Conservation (phyloP, 2,113 vertebrate genomes). For the Picathartes gymnocephalus region DNA sequence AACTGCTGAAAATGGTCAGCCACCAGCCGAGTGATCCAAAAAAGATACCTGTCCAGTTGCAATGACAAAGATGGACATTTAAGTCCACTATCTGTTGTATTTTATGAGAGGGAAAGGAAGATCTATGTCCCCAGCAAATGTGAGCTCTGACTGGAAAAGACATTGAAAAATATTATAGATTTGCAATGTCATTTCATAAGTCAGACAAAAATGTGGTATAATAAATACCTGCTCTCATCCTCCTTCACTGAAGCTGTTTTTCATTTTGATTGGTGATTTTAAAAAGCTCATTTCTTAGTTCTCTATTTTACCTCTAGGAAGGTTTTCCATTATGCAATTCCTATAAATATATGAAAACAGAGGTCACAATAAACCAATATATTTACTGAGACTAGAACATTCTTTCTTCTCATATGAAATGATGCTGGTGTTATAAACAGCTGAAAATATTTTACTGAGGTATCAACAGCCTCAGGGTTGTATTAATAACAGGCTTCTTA, state of each 20-base stretch:
- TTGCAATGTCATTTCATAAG: not conserved
- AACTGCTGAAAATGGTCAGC: not conserved
- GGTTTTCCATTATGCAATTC: not conserved
- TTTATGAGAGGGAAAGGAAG: not conserved
- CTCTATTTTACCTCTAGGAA: conserved; percentile 21
- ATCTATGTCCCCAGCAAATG: not conserved
- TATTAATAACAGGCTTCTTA: conserved; percentile 36
- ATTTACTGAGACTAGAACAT: not conserved
- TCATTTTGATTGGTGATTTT: conserved; percentile 50
- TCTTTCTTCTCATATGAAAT: conserved; percentile 9
- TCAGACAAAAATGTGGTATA: not conserved
- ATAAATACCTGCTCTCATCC: conserved; percentile 16
- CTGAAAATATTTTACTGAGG: not conserved
- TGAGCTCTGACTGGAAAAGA: not conserved
- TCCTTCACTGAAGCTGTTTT: conserved; percentile 21
- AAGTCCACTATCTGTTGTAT: not conserved
- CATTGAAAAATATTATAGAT: not conserved
- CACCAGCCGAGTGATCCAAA: not conserved
- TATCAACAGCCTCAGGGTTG: not conserved
- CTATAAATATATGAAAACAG: conserved; percentile 9
- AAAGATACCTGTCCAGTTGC: not conserved
- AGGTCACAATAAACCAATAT: conserved; percentile 3
- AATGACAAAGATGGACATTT: not conserved
- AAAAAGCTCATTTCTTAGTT: conserved; percentile 36
- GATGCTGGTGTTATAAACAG: not conserved